Conservation (phyloP, 2,113 vertebrate genomes). For the Dasyurus viverrinus region DNA sequence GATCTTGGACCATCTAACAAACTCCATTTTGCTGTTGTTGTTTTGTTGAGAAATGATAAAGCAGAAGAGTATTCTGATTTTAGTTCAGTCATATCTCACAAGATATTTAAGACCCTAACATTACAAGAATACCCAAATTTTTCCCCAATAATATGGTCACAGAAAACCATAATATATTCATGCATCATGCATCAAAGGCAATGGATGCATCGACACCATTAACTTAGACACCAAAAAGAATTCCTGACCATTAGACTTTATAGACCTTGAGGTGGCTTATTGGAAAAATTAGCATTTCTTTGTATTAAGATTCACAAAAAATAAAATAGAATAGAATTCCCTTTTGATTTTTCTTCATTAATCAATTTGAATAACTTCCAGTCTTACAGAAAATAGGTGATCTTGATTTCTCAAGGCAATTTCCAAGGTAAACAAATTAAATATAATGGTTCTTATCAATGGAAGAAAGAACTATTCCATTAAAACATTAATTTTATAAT, state of each 20-base stretch:
- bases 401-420: neutral
- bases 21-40: neutral
- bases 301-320: slow-evolving; percentile 15
- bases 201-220: neutral
- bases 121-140: slow-evolving; percentile 25
- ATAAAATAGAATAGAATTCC: slow-evolving; percentile 19
- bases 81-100: neutral
- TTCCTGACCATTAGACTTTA: neutral
- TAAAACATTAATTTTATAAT: neutral
- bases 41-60: neutral
- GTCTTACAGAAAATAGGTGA: neutral
- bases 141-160: neutral
- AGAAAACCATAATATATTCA: neutral
- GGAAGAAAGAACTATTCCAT: neutral
- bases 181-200: neutral
- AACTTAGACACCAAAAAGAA: neutral
- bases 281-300: slow-evolving; percentile 17
- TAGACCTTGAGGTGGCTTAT: neutral
- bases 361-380: neutral
- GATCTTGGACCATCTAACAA: slow-evolving; percentile 21
- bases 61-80: neutral
- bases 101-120: neutral
- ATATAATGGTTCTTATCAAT: slow-evolving; percentile 6
- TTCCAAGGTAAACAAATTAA: slow-evolving; percentile 11
- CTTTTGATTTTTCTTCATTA: slow-evolving; percentile 11